Base-by-base conservation (phyloP, 2,797 vertebrate genomes). In the Alosa sapidissima region DNA sequence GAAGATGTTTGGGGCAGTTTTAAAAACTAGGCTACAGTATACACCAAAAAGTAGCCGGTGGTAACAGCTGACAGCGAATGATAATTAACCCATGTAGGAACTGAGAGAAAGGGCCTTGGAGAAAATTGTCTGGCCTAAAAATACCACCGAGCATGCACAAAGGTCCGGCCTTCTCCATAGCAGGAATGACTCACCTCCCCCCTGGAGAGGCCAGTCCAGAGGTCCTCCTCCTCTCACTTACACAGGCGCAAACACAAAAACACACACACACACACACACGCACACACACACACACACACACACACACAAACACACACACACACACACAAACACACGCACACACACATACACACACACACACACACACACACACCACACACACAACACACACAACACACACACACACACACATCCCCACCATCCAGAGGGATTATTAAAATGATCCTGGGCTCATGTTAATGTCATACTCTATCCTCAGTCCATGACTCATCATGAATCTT, bases 111-210 rank as follows among this genome's bases (percentile, higher is more conserved):
- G 14, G 51, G 65, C 55, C 48, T 45, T 47, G 47, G 54, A 83
- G 54, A 83, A 60, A 88, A 75, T 84, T 86, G 83, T 83, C 85
- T 51, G 62, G 85, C 51, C 85, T 86, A 88, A 86, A 88, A 88
- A 88, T 86, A 75, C 36, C 68, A 19, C 8, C 13, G 33, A 75
- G 68, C 36, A 16, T 13, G 14, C 13, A 75, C 4, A 75, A 41
- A 75, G 60, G 33, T 33, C 33, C 68, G 16, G 68, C 68, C 68
- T 75, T 75, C 68, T 75, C 24, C 68, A 14, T 51, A 82, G 82
- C 84, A 84, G 51, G 81, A 81, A 19, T 21, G 54, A 86, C 58
- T 86, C 72, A 68, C 9, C 72, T 41, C 84, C 85, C 84, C 85
- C 78, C 81, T 51, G 51, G 82, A 86, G 87, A 84, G 49, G 51